Evolutionary conservation across 2,113 vertebrate genomes (phyloP), one percentile per base, ranked within the genome.

Genomic region (Puntigrus tetrazona): DNA sequence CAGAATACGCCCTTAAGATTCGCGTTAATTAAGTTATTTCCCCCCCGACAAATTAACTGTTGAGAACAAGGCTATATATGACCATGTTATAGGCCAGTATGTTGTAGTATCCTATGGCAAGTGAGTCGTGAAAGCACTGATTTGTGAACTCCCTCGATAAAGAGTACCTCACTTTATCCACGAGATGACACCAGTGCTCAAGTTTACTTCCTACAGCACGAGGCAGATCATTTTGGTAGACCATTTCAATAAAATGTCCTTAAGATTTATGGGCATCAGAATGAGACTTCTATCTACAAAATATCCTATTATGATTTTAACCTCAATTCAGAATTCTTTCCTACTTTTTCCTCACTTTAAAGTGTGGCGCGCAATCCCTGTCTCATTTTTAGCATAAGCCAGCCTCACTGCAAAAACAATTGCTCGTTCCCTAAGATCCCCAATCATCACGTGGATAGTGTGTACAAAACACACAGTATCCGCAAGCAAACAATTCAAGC

Each of bases 141-240:
- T 29, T 27, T 75, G 16, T 47, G 47, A 76, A 31, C 11, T 72
- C 38, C 22, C n/a, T 72, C 5, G 6, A n/a, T 25, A 43, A 38
- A 6, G 65, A 38, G 0, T n/a, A 34, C 18, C 18, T 20, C 18
- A 25, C 20, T 11, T 59, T 38, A 16, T 79, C 65, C 91, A 92
- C 88, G 31, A 89, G 92, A 57, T 88, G 90, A 83, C 83, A 85
- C 81, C 0, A 89, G 72, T 90, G 87, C 16, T 27, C 45, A 70
- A 59, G 70, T 69, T 4, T 59, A 75, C n/a, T 22, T 57, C 9
- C 20, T 61, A 78, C 5, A 29, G 2, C 11, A 31, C n/a, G 20
- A 74, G 41, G 41, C 72, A 45, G 18, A 11, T 38, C 22, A 43
- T 25, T 41, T 14, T 72, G 36, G 69, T 10, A 72, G 22, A 14